Base-by-base conservation (phyloP, 1,140 invertebrate species). In the Drosophila nikananu region DNA sequence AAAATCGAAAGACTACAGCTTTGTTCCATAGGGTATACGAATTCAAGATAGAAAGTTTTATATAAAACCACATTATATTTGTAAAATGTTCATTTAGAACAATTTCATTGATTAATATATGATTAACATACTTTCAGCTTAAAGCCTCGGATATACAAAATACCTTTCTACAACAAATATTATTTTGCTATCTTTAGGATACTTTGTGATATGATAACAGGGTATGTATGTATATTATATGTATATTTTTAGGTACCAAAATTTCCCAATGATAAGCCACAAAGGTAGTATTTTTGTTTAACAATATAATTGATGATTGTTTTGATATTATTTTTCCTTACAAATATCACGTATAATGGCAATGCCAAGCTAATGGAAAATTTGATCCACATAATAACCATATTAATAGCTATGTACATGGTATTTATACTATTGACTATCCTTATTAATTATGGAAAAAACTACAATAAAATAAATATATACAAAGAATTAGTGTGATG, bases 121-220 rank as follows among this genome's bases (percentile, higher is more conserved):
- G 1, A 6, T 21, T 21, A 32, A 32, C 32, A 30, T 32, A 13
- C 10, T 46, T 13, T 21, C 2, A 13, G 19, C 3, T 21, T 21
- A 5, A 21, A 21, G 0, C 6, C 2, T 4, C 13, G n/a, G 0
- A 35, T 12, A 15, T 54, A 54, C 12, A 35, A 23, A 37, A 37
- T 37, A 10, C 32, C 17, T 19, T 30, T 46, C 8, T 32, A 17
- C 21, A 30, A 19, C 12, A 10, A 17, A 21, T 57, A 39, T 17
- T 58, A 39, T 41, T 30, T 41, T 13, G 13, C 7, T 64, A 59
- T 60, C 55, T 61, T 19, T 44, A 8, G n/a, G 15, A 60, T 65
- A 35, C 21, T 19, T 32, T 32, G 0, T 44, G 63, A 44, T 61
- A 64, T 64, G 62, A 64, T 64, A 64, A 21, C 32, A n/a, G n/a